Evolutionary conservation across 2,113 vertebrate genomes (phyloP).

Genomic region (Urocolius indicus): DNA sequence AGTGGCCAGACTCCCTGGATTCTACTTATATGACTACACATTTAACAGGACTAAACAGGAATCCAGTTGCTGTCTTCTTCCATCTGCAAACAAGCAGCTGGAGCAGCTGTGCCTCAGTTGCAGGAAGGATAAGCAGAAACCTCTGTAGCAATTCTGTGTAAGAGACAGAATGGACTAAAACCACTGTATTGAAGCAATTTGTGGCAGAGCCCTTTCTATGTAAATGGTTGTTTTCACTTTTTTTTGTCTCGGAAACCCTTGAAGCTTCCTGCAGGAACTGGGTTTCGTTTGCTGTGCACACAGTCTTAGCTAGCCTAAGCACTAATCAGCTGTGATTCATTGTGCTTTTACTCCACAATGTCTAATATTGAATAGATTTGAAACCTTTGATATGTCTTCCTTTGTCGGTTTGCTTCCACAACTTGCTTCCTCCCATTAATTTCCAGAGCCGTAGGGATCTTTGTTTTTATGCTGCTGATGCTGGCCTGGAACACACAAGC

Average conservation of each 20-base stretch:
- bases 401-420: background rate
- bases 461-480: background rate
- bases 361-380: background rate
- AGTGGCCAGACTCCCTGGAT: background rate
- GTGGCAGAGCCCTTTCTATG: background rate
- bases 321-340: background rate
- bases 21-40: background rate
- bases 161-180: background rate
- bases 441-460: background rate
- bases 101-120: background rate
- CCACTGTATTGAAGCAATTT: background rate
- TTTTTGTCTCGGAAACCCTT: background rate
- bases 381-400: background rate
- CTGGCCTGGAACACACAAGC: background rate
- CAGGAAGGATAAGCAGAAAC: background rate
- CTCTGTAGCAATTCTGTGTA: background rate
- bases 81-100: rapidly evolving
- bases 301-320: background rate
- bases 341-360: background rate
- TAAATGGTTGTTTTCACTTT: background rate
- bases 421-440: background rate
- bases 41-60: background rate
- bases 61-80: background rate
- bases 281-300: background rate
- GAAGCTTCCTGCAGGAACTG: background rate